Evolutionary conservation across 1,140 invertebrate genomes (phyloP), one percentile per base, ranked within the genome.

Genomic region (Drosophila kikkawai): DNA sequence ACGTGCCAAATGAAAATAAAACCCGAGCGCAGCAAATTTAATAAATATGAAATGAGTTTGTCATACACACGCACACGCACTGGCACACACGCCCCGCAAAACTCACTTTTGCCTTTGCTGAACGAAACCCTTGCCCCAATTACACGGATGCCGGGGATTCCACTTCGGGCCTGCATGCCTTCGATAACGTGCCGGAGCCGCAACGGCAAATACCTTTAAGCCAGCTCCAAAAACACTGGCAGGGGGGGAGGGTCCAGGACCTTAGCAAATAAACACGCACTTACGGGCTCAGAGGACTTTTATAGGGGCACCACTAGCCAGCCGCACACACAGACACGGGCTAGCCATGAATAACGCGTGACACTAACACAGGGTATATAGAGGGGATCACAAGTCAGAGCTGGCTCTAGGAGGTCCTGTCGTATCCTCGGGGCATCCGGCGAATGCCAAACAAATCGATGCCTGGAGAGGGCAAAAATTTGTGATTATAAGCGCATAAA

Each of bases 31-130:
- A 80, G 45, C 67, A 88, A 87, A 87, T 87, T 87, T 87, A 87
- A 87, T 87, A 87, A 87, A 87, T 87, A 87, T 88, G 79, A 87
- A 87, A 87, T 87, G 83, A 84, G 83, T 78, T 83, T 83, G 73
- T 83, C 83, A 83, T 78, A 83, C 69, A 78, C 80, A 87, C 58
- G 51, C 51, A 79, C 53, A 60, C 70, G 36, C 59, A 55, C 51
- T 63, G 26, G 48, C 58, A 67, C 41, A 51, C 22, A 58, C n/a
- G 37, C 42, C 17, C 11, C 7, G 60, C 39, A 48, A 48, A 36
- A 55, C 34, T 22, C 34, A 22, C 34, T 36, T 47, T 47, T 47
- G 45, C 45, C 45, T 47, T 17, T 47, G 45, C 19, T 13, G 13
- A 34, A 34, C 34, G 12, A 50, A 87, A 83, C 84, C 77, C 83